Conservation (phyloP, 2,797 vertebrate species). For the Syngnathus acus region DNA sequence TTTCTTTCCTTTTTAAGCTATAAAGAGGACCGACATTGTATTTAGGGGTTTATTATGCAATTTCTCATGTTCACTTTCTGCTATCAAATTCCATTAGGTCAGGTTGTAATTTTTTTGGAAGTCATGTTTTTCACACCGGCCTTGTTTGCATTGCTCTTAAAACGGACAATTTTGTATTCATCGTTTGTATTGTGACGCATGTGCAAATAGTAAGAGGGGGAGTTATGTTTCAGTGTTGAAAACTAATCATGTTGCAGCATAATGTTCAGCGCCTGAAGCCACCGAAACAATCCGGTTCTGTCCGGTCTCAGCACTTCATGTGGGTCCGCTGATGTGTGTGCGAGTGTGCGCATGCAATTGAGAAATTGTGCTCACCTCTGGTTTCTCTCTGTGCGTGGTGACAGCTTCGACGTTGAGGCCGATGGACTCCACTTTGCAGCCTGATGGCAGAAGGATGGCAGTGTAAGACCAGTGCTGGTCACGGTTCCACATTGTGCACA, state of each 20-base stretch:
- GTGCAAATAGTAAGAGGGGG: neutral
- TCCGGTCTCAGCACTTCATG: neutral
- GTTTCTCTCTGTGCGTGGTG: conserved; percentile 79
- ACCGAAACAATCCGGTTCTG: neutral
- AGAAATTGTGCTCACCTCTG: conserved; percentile 67
- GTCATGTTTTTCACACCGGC: neutral
- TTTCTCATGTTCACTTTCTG: neutral
- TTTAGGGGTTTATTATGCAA: neutral
- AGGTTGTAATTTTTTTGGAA: neutral
- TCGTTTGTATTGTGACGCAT: neutral
- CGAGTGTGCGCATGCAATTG: neutral
- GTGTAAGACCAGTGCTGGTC: neutral
- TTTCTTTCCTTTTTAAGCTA: neutral
- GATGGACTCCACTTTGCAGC: conserved; percentile 84
- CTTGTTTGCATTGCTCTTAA: no score
- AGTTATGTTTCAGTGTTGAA: neutral
- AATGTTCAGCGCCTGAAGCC: neutral
- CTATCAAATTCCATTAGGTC: neutral
- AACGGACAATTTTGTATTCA: neutral
- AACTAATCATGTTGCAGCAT: neutral
- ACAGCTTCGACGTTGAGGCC: conserved; percentile 79
- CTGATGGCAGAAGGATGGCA: conserved; percentile 47
- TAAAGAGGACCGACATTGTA: neutral
- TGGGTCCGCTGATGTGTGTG: neutral
- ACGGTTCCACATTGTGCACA: neutral